Conservation (phyloP, 2,888 invertebrate species). For the Agrotis puta region DNA sequence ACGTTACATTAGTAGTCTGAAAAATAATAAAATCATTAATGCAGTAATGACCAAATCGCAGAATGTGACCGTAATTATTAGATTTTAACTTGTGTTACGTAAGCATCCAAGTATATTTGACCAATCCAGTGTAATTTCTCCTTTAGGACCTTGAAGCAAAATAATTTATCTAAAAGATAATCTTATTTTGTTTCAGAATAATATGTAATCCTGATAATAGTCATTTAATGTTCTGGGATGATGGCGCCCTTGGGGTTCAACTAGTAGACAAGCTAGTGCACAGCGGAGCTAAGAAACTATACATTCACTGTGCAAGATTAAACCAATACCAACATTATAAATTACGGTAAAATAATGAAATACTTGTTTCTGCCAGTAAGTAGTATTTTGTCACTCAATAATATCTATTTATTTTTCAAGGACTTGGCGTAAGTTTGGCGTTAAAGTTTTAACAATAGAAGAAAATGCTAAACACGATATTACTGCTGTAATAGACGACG, state of each 20-base stretch:
- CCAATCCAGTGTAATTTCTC: neutral
- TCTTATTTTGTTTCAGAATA: constrained; percentile 37
- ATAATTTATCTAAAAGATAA: neutral
- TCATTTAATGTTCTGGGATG: constrained; percentile 48
- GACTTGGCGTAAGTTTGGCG: constrained; percentile 27
- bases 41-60: too few relatives aligned
- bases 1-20: too few relatives aligned
- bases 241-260: constrained; percentile 61
- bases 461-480: neutral
- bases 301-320: constrained; percentile 49
- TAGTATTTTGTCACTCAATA: neutral
- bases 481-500: neutral
- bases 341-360: constrained; percentile 12
- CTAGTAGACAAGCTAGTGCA: constrained; percentile 68
- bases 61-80: too few relatives aligned
- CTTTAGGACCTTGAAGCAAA: too few relatives aligned
- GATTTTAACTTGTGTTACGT: neutral
- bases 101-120: neutral
- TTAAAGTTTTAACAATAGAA: neutral
- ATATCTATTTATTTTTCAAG: constrained; percentile 6
- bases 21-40: too few relatives aligned
- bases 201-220: constrained; percentile 20
- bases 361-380: neutral
- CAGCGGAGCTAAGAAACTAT: constrained; percentile 71
- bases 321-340: constrained; percentile 31